Percentiles rank a stretch among this genome's conserved stretches.
These are phyloP conservation scores for Istiophorus platypterus DNA, from an alignment of 2,113 vertebrate species.

Conservation along the genomic window DNA sequence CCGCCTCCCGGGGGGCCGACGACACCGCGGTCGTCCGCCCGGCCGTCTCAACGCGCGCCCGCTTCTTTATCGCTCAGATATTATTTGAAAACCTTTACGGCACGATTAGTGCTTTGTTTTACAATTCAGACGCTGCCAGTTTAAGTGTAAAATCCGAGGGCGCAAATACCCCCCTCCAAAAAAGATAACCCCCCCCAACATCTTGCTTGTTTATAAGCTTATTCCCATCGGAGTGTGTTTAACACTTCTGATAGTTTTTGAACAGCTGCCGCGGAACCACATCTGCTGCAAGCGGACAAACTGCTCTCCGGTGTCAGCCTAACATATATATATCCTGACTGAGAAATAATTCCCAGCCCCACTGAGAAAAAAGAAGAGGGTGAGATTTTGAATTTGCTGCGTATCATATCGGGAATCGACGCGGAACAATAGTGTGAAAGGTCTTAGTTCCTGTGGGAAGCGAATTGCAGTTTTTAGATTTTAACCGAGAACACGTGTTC, in stretches of 20 bases:
- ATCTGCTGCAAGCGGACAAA: conserved; percentile 58
- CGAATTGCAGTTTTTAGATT: not conserved
- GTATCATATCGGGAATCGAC: not conserved
- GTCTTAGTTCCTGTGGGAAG: no score
- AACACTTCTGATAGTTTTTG: conserved; percentile 53
- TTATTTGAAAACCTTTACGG: not conserved
- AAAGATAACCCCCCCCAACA: conserved; percentile 29
- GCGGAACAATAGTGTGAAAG: no score
- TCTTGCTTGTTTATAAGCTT: conserved; percentile 40
- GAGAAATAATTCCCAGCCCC: not conserved
- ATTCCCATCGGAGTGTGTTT: conserved; percentile 50
- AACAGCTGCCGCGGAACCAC: conserved; percentile 62
- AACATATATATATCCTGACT: conserved; percentile 5
- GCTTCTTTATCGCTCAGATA: not conserved
- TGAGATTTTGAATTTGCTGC: not conserved
- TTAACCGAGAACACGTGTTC: not conserved
- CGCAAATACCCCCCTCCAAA: not conserved
- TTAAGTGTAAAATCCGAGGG: conserved; percentile 27
- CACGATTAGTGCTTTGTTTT: not conserved
- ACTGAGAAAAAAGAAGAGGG: conserved; percentile 1
- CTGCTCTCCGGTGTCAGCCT: conserved; percentile 15
- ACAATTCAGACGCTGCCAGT: not conserved
- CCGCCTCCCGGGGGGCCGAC: conserved; percentile 19
- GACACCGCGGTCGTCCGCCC: conserved; percentile 23
- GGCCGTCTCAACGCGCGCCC: not conserved